Conservation (phyloP, 2,113 vertebrate species). For the Mystacornis crossleyi region DNA sequence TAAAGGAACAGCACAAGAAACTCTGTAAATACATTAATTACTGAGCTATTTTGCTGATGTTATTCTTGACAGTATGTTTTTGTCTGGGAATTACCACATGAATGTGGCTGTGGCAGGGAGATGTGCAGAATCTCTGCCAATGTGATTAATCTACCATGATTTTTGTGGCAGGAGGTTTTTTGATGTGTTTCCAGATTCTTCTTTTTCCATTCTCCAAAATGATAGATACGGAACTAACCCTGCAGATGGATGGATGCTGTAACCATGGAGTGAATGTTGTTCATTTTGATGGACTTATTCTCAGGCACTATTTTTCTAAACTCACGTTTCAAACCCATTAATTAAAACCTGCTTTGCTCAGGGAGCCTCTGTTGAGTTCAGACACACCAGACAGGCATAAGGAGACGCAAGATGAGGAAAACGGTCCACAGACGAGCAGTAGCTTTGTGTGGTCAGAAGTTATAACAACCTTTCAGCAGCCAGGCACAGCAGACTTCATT, state of each 20-base stretch:
- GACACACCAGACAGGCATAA: neutral
- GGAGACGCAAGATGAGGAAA: neutral
- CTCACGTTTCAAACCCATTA: neutral
- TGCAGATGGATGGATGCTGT: neutral
- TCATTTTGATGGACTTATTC: neutral
- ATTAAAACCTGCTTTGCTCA: neutral
- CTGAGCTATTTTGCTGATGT: neutral
- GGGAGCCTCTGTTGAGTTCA: neutral
- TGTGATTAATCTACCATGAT: neutral
- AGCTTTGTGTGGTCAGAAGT: neutral
- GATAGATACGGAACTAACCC: neutral
- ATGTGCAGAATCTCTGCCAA: neutral
- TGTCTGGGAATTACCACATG: neutral
- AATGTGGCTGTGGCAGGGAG: neutral
- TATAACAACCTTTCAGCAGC: neutral
- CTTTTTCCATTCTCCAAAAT: neutral
- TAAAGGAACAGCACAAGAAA: neutral
- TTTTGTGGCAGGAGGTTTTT: neutral
- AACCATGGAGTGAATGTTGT: neutral
- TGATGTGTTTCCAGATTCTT: neutral
- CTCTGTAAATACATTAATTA: neutral
- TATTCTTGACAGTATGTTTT: neutral
- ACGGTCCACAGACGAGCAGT: neutral
- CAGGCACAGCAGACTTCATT: neutral
- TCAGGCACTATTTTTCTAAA: neutral